Evolutionary conservation across 2,888 invertebrate species (phyloP).

Genomic region (Papilio demoleus): DNA sequence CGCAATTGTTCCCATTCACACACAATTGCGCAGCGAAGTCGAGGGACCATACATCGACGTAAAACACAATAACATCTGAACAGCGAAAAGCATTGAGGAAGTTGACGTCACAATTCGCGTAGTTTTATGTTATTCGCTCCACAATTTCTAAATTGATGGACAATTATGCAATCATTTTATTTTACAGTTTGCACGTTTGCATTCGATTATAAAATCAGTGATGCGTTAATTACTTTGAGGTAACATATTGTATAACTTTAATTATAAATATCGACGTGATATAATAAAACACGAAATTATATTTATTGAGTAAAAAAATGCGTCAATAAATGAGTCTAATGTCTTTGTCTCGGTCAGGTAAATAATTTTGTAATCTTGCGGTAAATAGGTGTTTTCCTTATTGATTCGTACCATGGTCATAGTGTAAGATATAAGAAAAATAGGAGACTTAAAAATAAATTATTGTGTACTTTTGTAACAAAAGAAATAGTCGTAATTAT

Average conservation of each 20-base stretch:
- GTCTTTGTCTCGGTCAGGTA: no score
- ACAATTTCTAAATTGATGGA: conserved; percentile 34
- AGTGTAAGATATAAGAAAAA: no score
- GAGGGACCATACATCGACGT: conserved; percentile 20
- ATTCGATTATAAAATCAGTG: conserved; percentile 7
- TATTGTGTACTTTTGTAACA: no score
- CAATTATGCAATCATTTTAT: conserved; percentile 26
- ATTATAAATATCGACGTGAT: neutral
- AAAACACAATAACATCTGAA: conserved; percentile 31
- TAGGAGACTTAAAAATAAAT: no score
- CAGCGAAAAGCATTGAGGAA: conserved; percentile 35
- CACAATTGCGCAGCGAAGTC: conserved; percentile 35
- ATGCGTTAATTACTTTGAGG: conserved; percentile 9
- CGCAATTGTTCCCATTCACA: conserved; percentile 40
- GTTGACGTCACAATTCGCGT: conserved; percentile 18
- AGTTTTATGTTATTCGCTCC: conserved; percentile 34
- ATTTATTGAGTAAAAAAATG: neutral
- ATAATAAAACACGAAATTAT: neutral
- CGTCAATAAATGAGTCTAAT: no score
- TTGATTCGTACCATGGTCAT: no score
- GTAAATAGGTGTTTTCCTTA: no score
- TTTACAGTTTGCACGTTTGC: conserved; percentile 24
- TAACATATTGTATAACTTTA: conserved; percentile 10
- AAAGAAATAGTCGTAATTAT: no score
- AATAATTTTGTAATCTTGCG: no score